Conservation (phyloP, 2,797 vertebrate species). For the Alca torda region DNA sequence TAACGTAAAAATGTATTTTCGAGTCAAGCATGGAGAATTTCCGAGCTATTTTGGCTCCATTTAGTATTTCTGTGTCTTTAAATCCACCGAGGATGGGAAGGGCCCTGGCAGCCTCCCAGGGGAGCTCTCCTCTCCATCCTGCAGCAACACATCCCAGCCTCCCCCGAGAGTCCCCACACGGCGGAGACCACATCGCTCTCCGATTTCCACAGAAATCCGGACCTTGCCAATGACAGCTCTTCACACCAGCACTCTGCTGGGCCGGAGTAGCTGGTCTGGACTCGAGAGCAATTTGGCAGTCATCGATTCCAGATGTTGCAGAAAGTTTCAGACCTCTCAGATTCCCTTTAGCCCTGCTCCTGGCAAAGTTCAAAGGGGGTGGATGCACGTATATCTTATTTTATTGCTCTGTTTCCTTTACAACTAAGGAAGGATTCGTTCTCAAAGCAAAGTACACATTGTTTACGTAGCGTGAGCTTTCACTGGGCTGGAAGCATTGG, state of each 20-base stretch:
- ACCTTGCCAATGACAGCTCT: background rate
- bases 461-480: background rate
- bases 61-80: background rate
- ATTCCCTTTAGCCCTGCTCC: background rate
- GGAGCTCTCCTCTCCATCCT: background rate
- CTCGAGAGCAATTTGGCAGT: background rate
- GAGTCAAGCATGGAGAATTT: background rate
- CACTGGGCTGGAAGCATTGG: background rate
- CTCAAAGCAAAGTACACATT: slow-evolving; percentile 29
- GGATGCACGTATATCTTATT: background rate
- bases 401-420: slow-evolving; percentile 17
- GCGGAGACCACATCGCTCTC: background rate
- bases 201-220: background rate
- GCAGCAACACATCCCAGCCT: background rate
- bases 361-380: background rate
- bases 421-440: background rate
- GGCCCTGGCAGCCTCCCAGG: background rate
- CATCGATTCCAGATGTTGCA: slow-evolving; percentile 26
- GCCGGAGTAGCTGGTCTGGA: background rate
- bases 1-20: background rate
- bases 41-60: background rate
- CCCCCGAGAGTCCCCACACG: background rate
- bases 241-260: background rate
- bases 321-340: background rate
- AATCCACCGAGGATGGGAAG: background rate